phyloP scores from a whole-genome alignment of 2,888 invertebrate species.

The Lasioglossum villosulum region DNA sequence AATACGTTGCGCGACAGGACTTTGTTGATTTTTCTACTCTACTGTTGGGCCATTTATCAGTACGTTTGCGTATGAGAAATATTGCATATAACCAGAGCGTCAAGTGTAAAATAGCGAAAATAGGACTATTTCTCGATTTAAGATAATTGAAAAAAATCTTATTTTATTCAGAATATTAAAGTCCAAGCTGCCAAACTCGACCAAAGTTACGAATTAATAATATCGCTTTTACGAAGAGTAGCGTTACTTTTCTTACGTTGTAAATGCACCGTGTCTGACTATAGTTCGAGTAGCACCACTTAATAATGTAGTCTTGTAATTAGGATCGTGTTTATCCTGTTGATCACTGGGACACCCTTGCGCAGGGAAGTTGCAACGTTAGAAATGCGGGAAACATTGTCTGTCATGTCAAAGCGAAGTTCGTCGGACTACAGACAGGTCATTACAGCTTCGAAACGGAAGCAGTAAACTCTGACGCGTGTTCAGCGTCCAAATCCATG shows the following conservation, averaged over 20 bases:
- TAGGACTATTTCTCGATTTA: background rate
- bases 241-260: background rate
- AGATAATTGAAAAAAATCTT: background rate
- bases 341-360: background rate
- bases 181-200: background rate
- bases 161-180: background rate
- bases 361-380: background rate
- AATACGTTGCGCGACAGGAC: background rate
- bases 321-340: background rate
- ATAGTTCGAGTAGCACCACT: background rate
- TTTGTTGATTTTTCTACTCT: background rate
- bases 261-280: background rate
- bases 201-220: background rate
- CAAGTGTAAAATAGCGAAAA: background rate
- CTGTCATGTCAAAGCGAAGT: background rate
- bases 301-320: background rate
- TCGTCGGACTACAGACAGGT: background rate
- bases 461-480: background rate
- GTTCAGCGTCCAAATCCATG: conserved; percentile 16
- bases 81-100: background rate
- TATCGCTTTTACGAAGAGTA: background rate
- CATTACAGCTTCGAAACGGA: background rate
- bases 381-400: background rate
- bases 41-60: background rate
- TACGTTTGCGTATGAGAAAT: background rate